Conservation (phyloP, 2,797 vertebrate genomes). For the Prunella strophiata region DNA sequence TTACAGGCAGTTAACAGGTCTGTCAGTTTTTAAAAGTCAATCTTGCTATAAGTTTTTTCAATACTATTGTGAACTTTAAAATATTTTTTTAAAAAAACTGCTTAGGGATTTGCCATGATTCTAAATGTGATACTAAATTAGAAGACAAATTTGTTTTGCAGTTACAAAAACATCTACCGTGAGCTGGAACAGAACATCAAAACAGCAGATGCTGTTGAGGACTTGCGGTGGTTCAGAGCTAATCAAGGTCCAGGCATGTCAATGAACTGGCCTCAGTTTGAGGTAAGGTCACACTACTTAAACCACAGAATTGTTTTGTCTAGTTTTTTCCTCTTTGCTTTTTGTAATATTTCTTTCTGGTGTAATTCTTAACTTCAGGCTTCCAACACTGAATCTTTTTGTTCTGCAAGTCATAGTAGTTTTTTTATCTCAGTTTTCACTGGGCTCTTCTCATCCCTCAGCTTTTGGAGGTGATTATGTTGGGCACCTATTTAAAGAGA, state of each 20-base stretch:
- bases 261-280: constrained; percentile 99
- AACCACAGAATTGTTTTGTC: background rate
- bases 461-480: background rate
- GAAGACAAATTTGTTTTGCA: constrained; percentile 62
- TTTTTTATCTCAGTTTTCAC: background rate
- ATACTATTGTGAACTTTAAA: background rate
- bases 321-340: background rate
- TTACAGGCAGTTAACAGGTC: background rate
- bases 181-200: constrained; percentile 90
- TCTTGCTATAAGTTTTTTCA: background rate
- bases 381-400: background rate
- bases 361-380: background rate
- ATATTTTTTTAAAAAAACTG: background rate
- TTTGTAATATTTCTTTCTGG: background rate
- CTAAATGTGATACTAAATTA: background rate
- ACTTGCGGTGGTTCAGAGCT: constrained; percentile 92
- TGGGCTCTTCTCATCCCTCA: background rate
- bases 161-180: constrained; percentile 89
- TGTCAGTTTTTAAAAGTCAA: background rate
- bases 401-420: background rate
- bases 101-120: background rate
- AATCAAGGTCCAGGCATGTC: constrained; percentile 95
- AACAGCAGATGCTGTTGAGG: constrained; percentile 88
- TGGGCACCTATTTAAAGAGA: background rate
- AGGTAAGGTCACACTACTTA: constrained; percentile 79